Conservation (phyloP, 2,888 invertebrate genomes). For the Heliconius charithonia region DNA sequence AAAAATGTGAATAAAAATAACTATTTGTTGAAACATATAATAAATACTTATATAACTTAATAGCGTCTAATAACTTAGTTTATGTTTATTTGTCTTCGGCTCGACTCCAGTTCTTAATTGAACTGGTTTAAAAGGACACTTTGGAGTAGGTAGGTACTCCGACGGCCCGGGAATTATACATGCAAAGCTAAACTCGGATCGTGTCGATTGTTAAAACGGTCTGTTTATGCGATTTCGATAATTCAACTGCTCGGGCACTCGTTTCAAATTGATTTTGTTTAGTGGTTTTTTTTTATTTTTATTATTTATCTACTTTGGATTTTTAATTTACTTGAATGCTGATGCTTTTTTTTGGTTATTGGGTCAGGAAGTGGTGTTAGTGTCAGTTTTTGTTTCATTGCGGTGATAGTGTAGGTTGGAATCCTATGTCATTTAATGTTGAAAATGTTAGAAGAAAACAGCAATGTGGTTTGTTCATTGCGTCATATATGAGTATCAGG, state of each 20-base stretch:
- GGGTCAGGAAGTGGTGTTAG: not conserved
- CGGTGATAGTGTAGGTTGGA: too few relatives aligned
- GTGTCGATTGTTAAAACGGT: constrained; percentile 41
- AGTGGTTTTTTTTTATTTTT: not conserved
- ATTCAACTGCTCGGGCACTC: not conserved
- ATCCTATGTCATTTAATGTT: too few relatives aligned
- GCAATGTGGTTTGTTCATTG: too few relatives aligned
- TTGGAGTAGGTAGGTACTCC: constrained; percentile 32
- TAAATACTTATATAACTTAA: not conserved
- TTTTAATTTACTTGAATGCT: not conserved
- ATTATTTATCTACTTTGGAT: not conserved
- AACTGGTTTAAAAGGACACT: constrained; percentile 34
- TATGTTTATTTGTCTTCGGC: constrained; percentile 20
- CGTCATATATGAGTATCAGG: too few relatives aligned
- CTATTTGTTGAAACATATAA: not conserved
- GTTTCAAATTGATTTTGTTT: not conserved
- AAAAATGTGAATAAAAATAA: constrained; percentile 5
- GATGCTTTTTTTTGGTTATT: not conserved
- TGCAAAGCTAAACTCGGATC: constrained; percentile 38
- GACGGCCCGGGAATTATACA: constrained; percentile 44
- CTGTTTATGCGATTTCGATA: constrained; percentile 30
- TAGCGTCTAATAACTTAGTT: not conserved
- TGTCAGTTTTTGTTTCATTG: too few relatives aligned
- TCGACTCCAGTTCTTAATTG: constrained; percentile 33
- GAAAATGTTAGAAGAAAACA: too few relatives aligned